A percentile compares a stretch with the other conserved stretches of the same genome.
These are phyloP conservation scores for Pygocentrus nattereri DNA, from an alignment of 2,797 vertebrate species.

Conservation along the genomic window DNA sequence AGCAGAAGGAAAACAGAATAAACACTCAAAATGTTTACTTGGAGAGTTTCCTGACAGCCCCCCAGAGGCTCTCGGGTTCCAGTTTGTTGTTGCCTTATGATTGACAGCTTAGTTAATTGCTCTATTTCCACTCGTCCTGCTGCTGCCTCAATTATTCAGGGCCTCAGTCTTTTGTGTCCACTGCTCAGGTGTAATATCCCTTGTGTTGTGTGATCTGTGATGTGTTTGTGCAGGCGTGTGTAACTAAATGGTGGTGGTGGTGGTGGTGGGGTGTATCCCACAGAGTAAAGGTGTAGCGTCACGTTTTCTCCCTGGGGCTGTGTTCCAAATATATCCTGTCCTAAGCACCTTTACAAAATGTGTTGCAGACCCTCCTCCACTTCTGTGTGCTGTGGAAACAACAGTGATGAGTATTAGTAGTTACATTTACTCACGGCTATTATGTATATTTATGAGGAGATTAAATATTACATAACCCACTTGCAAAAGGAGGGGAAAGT, in stretches of 20 bases:
- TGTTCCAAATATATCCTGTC: slow-evolving; percentile 29
- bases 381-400: not conserved
- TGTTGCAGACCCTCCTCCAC: not conserved
- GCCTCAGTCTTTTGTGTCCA: slow-evolving; percentile 28
- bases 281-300: not conserved
- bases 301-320: not conserved
- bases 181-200: slow-evolving; percentile 13
- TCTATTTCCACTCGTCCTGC: slow-evolving; percentile 15
- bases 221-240: slow-evolving; percentile 7
- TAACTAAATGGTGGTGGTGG: not conserved
- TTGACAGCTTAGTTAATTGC: slow-evolving; percentile 36
- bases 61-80: not conserved
- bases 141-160: slow-evolving; percentile 36
- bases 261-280: not conserved
- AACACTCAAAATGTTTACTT: not conserved
- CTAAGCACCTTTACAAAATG: not conserved
- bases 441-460: too few species aligned
- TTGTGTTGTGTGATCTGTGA: slow-evolving; percentile 14
- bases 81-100: slow-evolving; percentile 12
- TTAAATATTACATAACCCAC: too few species aligned
- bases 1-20: not conserved
- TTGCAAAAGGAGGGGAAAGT: too few species aligned
- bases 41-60: not conserved
- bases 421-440: not conserved
- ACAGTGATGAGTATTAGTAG: not conserved